phyloP scores from a whole-genome alignment of 23 tunicate species.

The Ciona savignyi region DNA sequence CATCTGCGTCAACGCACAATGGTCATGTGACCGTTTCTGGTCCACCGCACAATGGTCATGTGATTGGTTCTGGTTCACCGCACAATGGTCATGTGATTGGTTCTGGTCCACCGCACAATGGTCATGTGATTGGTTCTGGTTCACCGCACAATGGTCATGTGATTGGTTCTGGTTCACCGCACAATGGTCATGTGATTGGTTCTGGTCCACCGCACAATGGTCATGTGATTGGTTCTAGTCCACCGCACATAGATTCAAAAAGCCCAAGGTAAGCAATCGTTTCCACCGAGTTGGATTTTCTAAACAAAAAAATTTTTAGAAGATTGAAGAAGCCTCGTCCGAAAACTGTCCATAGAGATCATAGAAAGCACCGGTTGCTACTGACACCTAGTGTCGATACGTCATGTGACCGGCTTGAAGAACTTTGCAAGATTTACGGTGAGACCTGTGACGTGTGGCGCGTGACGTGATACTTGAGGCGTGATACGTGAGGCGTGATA shows the following conservation, averaged over 20 bases:
- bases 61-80: not conserved
- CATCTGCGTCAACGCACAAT: not conserved
- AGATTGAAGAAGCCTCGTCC: constrained; percentile 14
- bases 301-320: not conserved
- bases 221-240: not conserved
- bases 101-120: not conserved
- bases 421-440: constrained; percentile 60
- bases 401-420: constrained; percentile 28
- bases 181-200: not conserved
- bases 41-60: not conserved
- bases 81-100: not conserved
- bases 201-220: not conserved
- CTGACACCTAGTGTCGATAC: constrained; percentile 7
- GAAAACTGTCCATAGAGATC: constrained; percentile 11
- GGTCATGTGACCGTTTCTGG: not conserved
- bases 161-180: not conserved
- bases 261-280: not conserved
- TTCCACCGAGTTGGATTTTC: not conserved
- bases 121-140: not conserved
- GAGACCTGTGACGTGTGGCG: not conserved
- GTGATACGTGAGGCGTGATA: not conserved
- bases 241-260: not conserved
- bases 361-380: constrained; percentile 3
- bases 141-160: not conserved
- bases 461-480: not conserved